A percentile compares a stretch with the other conserved stretches of the same genome.
Conservation (phyloP, 2,888 invertebrate species). For the Muschampia plurimacula region DNA sequence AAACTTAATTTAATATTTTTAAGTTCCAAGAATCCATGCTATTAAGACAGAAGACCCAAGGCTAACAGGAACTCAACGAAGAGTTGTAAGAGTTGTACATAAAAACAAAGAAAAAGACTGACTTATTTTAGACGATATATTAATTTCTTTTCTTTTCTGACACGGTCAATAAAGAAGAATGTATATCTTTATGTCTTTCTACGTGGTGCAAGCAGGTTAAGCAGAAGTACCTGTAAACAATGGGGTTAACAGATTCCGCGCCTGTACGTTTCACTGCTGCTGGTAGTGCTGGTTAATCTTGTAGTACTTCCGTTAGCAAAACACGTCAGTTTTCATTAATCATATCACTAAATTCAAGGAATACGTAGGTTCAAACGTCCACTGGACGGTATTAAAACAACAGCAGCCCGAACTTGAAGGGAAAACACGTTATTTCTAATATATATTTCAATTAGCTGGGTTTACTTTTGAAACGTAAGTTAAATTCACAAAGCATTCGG, state of each 20-base stretch:
- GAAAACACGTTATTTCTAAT: slow-evolving; percentile 69
- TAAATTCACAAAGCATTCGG: slow-evolving; percentile 74
- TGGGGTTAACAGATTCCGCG: neutral
- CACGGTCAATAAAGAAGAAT: too few species aligned
- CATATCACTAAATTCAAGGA: slow-evolving; percentile 3
- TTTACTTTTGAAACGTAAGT: slow-evolving; percentile 76
- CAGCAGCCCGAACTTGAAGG: slow-evolving; percentile 38
- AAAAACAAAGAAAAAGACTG: too few species aligned
- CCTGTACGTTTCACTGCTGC: neutral
- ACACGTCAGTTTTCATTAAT: neutral
- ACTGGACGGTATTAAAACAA: slow-evolving; percentile 42
- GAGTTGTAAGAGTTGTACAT: too few species aligned
- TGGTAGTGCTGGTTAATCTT: neutral
- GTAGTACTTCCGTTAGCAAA: neutral
- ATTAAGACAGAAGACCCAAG: too few species aligned
- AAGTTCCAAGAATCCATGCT: too few species aligned
- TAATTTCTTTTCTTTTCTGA: too few species aligned
- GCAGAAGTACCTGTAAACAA: too few species aligned
- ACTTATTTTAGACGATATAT: too few species aligned
- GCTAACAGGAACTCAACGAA: too few species aligned
- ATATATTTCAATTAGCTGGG: slow-evolving; percentile 76
- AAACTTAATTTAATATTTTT: too few species aligned
- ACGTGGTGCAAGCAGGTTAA: too few species aligned
- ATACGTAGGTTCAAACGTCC: slow-evolving; percentile 5
- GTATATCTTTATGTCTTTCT: too few species aligned